Evolutionary conservation across 2,888 invertebrate genomes (phyloP).

Genomic region (Himalopsyche anomala): DNA sequence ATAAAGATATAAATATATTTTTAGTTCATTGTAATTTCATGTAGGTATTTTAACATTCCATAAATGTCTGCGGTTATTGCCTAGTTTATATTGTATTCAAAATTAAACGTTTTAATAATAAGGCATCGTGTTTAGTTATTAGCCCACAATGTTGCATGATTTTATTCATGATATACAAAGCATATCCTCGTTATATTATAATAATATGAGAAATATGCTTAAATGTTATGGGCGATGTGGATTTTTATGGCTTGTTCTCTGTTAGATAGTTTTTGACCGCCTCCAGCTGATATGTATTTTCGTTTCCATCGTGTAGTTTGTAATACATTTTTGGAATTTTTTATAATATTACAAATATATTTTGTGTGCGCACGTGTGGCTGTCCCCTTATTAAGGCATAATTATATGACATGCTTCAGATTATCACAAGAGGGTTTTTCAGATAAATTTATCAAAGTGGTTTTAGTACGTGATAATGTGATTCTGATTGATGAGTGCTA

Average conservation of each 20-base stretch:
- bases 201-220: constrained; percentile 62
- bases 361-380: constrained; percentile 38
- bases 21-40: background rate
- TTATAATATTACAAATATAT: constrained; percentile 13
- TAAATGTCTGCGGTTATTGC: constrained; percentile 19
- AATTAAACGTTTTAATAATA: constrained; percentile 40
- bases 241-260: constrained; percentile 65
- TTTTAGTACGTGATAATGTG: too few species aligned
- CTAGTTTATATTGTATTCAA: constrained; percentile 46
- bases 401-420: constrained; percentile 31
- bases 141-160: constrained; percentile 45
- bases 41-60: constrained; percentile 21
- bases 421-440: background rate
- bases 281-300: constrained; percentile 56
- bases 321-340: constrained; percentile 27
- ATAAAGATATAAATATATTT: too few species aligned
- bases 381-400: background rate
- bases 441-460: too few species aligned
- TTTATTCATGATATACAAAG: constrained; percentile 46
- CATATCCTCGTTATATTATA: constrained; percentile 63
- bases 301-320: constrained; percentile 3
- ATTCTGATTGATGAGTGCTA: too few species aligned
- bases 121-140: constrained; percentile 28
- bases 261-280: constrained; percentile 55
- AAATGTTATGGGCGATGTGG: constrained; percentile 63